Conservation (phyloP, 2,113 vertebrate species). For the Bubo scandiacus region DNA sequence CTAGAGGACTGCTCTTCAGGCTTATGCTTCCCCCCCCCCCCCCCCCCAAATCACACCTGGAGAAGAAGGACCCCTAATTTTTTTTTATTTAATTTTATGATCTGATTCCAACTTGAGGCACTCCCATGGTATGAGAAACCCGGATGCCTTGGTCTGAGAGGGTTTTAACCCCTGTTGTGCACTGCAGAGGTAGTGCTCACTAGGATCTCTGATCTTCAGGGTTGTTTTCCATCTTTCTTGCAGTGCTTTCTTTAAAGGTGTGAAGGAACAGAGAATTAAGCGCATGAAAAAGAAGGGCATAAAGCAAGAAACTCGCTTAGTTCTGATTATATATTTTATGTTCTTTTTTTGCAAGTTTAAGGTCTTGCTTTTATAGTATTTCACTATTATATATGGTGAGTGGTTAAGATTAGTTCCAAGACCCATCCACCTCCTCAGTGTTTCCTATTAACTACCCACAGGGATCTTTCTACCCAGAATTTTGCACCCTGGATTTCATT, state of each 20-base stretch:
- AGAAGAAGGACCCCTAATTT: background rate
- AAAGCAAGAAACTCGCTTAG: background rate
- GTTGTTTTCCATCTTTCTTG: background rate
- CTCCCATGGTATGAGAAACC: background rate
- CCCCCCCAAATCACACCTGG: background rate
- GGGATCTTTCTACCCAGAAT: background rate
- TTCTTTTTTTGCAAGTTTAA: background rate
- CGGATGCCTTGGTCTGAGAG: background rate
- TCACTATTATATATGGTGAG: rapidly evolving
- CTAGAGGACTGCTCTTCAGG: background rate
- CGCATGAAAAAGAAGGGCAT: background rate
- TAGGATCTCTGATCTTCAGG: background rate
- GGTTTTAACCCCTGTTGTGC: background rate
- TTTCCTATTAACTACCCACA: background rate
- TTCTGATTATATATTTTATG: background rate
- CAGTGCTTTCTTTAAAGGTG: background rate
- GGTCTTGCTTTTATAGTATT: background rate
- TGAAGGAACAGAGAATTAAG: background rate
- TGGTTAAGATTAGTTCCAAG: background rate
- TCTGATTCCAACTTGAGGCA: background rate
- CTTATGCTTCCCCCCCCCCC: background rate
- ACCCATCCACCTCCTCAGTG: background rate
- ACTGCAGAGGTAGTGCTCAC: background rate
- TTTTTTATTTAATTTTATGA: background rate
- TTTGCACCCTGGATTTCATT: background rate